Base-by-base conservation (phyloP, 1,140 invertebrate species). In the Brachionus manjavacas region DNA sequence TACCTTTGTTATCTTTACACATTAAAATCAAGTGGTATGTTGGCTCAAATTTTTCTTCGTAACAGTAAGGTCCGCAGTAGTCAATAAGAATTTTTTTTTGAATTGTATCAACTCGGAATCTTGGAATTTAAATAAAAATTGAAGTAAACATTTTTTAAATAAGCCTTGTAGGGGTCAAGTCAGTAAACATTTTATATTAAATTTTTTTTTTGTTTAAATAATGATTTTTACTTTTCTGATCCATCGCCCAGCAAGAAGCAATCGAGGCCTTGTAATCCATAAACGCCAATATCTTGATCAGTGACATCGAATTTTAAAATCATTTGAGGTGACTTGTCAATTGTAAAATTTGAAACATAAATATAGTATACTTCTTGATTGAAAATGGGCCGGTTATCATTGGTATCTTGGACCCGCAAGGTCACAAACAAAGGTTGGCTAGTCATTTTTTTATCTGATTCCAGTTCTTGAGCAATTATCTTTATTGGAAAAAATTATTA, bases 1-100 rank as follows among this genome's bases (percentile, higher is more conserved):
- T 41, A 72, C 68, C 72, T 49, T 20, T 35, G 31, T 76, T 76
- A 49, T 76, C 72, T 49, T 76, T 76, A 16, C 72, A 76, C 16
- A 76, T 76, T 25, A 76, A 11, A 6, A 28, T 76, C 20, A 76
- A 49, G 49, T 76, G 31, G 12, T 76, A 76, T 11, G 2, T 23
- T 12, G 41, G 6, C 12, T 25, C 20, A 25, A 49, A 76, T 49
- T 52, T 28, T 23, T 23, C 72, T 4, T 49, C 16, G 2, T 28
- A 6, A 16, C 39, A 52, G n/a, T 41, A 72, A 6, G 28, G 28
- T 41, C 39, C 68, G 49, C 72, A 46, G 9, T 2, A 25, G 7
- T 76, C 31, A 20, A 76, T 28, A 12, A 35, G 52, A 25, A 76
- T 46, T 49, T 76, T 76, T 76, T 76, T 76, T 16, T 76, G 41